phyloP scores from a whole-genome alignment of 2,888 invertebrate genomes.

The Cristatella mucedo region DNA sequence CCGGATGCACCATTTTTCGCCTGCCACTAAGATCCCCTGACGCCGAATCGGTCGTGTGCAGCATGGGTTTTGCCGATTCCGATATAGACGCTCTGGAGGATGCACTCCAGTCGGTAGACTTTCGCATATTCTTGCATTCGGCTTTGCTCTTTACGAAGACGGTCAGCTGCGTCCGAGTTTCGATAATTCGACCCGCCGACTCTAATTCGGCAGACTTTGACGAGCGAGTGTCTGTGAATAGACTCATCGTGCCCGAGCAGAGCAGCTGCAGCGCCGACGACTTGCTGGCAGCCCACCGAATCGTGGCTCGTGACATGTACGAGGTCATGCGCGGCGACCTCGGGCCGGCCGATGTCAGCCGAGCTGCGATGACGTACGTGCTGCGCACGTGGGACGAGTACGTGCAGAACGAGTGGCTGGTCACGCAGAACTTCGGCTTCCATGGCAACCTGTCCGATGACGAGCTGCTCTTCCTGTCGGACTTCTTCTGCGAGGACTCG shows the following conservation, averaged over 20 bases:
- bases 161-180: not conserved
- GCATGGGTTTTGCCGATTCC: constrained; percentile 2
- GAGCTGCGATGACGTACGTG: not conserved
- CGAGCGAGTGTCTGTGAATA: too few species aligned
- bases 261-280: too few species aligned
- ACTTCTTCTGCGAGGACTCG: constrained; percentile 4
- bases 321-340: not conserved
- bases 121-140: constrained; percentile 8
- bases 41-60: constrained; percentile 1
- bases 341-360: not conserved
- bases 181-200: not conserved
- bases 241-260: too few species aligned
- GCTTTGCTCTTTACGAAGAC: constrained; percentile 3
- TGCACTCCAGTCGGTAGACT: constrained; percentile 8
- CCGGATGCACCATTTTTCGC: constrained; percentile 3
- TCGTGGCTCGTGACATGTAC: not conserved
- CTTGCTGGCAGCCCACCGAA: not conserved
- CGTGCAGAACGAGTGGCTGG: constrained; percentile 6
- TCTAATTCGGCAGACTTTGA: not conserved
- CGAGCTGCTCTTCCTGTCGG: not conserved
- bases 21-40: constrained; percentile 1
- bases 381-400: constrained; percentile 4
- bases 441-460: not conserved
- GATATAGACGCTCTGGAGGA: constrained; percentile 5
- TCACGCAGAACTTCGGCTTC: constrained; percentile 7